Evolutionary conservation across 2,888 invertebrate genomes (phyloP), one percentile per base, ranked within the genome.

Genomic region (Reticulitermes lucifugus): DNA sequence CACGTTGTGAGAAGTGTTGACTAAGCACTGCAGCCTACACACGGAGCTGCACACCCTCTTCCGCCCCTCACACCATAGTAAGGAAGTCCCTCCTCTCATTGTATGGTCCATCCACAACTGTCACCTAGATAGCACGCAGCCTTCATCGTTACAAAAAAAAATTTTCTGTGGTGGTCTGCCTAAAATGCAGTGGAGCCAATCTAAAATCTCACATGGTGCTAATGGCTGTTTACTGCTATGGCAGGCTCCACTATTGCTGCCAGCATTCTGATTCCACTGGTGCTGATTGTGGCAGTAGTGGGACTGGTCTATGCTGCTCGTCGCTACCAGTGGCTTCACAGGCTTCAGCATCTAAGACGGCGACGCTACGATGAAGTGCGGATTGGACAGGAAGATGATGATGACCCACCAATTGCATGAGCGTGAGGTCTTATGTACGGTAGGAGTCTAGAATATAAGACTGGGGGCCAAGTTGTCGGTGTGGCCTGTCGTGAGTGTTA

Each of bases 311-410:
- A 86, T 55, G 77, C 86, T 70, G 87, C 86, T 22, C 46, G 83
- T 10, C 80, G 87, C 29, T 87, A 82, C 70, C 81, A 83, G 51
- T 87, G 87, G 87, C 43, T 86, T 35, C 86, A 86, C n/a, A 83
- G 83, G 70, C 18, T 87, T 18, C 84, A 84, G 4, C 85, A 85
- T 22, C 65, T 86, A 29, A 80, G 86, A 70, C 84, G 84, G 35
- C 82, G 86, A 14, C 85, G 84, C 21, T 87, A 87, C 59, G 87
- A 87, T 81, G 87, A 86, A 55, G 85, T 87, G 55, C 84, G 79
- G 55, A 85, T 86, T 55, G 86, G 86, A 21, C 86, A 86, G 46
- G 86, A 85, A 29, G 86, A 86, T 51, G 86, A 86, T 79, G 86
- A 86, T 79, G 84, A 84, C 35, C 85, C 85, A 12, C 86, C 86